Evolutionary conservation across 2,113 vertebrate species (phyloP).

Genomic region (Corythornis vintsioides): DNA sequence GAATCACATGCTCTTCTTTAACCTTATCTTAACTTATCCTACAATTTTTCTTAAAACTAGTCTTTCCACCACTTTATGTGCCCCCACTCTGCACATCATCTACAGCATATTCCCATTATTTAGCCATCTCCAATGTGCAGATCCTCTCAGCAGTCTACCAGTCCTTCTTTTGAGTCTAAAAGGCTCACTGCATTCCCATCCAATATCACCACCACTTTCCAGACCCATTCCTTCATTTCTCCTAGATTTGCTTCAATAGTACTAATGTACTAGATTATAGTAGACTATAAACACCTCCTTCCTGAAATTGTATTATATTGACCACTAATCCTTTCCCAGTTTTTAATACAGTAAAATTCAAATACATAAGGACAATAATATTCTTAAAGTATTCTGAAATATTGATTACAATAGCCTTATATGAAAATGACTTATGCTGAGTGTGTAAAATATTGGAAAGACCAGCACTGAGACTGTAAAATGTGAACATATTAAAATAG

Average conservation of each 20-base stretch:
- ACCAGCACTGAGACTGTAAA: neutral
- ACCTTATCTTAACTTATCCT: neutral
- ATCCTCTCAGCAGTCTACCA: neutral
- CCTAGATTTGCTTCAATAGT: neutral
- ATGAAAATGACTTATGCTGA: neutral
- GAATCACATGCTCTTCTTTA: neutral
- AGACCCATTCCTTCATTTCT: neutral
- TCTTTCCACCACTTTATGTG: neutral
- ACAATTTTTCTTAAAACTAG: neutral
- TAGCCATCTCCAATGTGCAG: neutral
- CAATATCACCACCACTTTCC: neutral
- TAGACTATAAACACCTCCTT: neutral
- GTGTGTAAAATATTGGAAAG: neutral
- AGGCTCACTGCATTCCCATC: neutral
- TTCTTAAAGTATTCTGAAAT: neutral
- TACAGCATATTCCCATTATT: neutral
- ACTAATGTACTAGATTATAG: neutral
- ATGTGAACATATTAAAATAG: neutral
- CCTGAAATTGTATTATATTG: neutral
- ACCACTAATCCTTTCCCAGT: neutral
- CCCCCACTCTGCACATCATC: neutral
- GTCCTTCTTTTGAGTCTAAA: neutral
- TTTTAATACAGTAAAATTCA: neutral
- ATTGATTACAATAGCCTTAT: neutral
- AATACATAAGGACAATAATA: neutral